Percentiles rank a stretch among this genome's conserved stretches.
Evolutionary conservation across 2,797 vertebrate genomes (phyloP).

Genomic region (Hafferia zeledoni): DNA sequence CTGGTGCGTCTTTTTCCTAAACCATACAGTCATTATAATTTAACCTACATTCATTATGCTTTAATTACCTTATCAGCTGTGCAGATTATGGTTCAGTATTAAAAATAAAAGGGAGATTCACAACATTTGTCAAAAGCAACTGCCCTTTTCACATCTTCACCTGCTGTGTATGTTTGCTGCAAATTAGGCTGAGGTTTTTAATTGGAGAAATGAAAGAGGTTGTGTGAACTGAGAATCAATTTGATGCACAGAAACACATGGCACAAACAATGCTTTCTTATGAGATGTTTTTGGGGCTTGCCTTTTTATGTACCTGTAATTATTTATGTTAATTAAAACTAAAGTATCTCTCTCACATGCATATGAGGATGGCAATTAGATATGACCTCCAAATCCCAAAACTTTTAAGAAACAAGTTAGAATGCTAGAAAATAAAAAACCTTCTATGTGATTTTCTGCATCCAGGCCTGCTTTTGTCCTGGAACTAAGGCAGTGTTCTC

Average conservation of each 20-base stretch:
- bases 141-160: neutral
- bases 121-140: neutral
- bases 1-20: neutral
- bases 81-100: constrained; percentile 5
- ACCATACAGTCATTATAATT: neutral
- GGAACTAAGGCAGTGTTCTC: neutral
- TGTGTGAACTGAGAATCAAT: constrained; percentile 12
- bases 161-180: constrained; percentile 4
- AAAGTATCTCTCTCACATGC: neutral
- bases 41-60: neutral
- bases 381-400: neutral
- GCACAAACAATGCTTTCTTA: neutral
- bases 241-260: neutral
- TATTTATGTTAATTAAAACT: constrained; percentile 12
- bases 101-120: neutral
- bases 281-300: neutral
- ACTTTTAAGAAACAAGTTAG: neutral
- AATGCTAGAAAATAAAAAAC: neutral
- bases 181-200: constrained; percentile 29
- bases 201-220: neutral
- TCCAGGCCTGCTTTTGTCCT: neutral
- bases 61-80: constrained; percentile 43
- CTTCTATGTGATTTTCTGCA: neutral
- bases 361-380: neutral
- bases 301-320: neutral